Evolutionary conservation across 2,888 invertebrate genomes (phyloP).

Genomic region (Boloria euphrosyne): DNA sequence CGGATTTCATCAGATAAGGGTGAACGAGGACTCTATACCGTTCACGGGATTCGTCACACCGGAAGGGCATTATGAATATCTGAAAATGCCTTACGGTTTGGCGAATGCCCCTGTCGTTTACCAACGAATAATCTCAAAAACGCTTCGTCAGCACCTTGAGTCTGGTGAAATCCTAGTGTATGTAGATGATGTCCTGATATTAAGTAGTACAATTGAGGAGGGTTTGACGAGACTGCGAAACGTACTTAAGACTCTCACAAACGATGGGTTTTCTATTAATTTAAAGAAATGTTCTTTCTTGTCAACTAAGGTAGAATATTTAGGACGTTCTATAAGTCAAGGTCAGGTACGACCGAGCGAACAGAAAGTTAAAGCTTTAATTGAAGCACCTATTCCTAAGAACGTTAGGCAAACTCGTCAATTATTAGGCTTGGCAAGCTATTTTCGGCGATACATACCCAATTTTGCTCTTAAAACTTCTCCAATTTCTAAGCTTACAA

Average conservation of each 20-base stretch:
- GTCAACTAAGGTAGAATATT: slow-evolving; percentile 1
- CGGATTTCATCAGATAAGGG: slow-evolving; percentile 29
- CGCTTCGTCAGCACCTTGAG: slow-evolving; percentile 22
- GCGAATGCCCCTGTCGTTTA: slow-evolving; percentile 35
- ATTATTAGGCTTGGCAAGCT: slow-evolving; percentile 18
- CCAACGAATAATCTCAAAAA: slow-evolving; percentile 30
- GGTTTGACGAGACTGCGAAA: slow-evolving; percentile 6
- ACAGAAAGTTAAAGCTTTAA: slow-evolving; percentile 39
- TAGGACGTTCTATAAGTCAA: slow-evolving; percentile 16
- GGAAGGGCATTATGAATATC: slow-evolving; percentile 36
- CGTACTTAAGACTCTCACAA: slow-evolving; percentile 29
- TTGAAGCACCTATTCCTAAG: slow-evolving; percentile 34
- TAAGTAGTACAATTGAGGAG: slow-evolving; percentile 20
- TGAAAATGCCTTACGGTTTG: slow-evolving; percentile 39
- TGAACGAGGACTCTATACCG: slow-evolving; percentile 23
- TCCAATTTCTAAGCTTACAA: slow-evolving; percentile 12
- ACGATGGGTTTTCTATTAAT: slow-evolving; percentile 3
- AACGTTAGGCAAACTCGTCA: slow-evolving; percentile 45
- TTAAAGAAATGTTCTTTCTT: slow-evolving; percentile 6
- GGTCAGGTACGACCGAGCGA: slow-evolving; percentile 44
- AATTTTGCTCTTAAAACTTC: not conserved
- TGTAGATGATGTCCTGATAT: slow-evolving; percentile 34
- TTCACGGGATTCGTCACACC: slow-evolving; percentile 33
- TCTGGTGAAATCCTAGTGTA: slow-evolving; percentile 25
- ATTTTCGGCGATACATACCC: slow-evolving; percentile 21